phyloP scores from a whole-genome alignment of 2,888 invertebrate species.

The Mayetiola destructor region DNA sequence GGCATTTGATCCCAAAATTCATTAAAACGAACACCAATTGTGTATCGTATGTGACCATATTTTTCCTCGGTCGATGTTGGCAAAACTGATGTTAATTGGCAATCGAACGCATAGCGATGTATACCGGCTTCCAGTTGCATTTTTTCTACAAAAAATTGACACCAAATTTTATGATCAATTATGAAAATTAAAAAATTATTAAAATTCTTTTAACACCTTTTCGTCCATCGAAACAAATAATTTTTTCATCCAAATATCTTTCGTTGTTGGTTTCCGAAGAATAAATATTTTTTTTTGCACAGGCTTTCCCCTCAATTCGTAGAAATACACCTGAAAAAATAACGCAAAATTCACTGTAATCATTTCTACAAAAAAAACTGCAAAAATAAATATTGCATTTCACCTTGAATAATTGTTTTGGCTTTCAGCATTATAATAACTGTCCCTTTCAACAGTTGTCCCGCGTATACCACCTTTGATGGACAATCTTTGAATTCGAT shows the following conservation, averaged over 20 bases:
- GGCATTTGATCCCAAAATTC: constrained; percentile 75
- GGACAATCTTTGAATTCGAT: background rate
- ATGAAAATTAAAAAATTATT: background rate
- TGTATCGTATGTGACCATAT: constrained; percentile 63
- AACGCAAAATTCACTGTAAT: background rate
- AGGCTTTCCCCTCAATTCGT: background rate
- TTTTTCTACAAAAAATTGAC: background rate
- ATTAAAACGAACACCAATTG: constrained; percentile 62
- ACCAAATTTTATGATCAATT: background rate
- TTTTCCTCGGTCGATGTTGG: constrained; percentile 70
- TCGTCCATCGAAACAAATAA: background rate
- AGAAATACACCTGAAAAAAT: background rate
- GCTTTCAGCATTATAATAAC: background rate
- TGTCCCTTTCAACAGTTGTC: background rate
- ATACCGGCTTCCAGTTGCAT: constrained; percentile 54
- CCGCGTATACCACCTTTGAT: background rate
- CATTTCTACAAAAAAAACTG: background rate
- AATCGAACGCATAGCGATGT: constrained; percentile 63
- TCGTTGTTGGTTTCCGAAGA: background rate
- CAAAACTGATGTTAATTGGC: constrained; percentile 42
- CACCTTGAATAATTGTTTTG: background rate
- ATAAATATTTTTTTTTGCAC: background rate
- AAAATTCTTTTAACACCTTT: background rate
- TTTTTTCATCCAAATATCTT: background rate
- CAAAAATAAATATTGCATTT: background rate